Evolutionary conservation across 1,140 invertebrate species (phyloP).

Genomic region (Ladona fulva): DNA sequence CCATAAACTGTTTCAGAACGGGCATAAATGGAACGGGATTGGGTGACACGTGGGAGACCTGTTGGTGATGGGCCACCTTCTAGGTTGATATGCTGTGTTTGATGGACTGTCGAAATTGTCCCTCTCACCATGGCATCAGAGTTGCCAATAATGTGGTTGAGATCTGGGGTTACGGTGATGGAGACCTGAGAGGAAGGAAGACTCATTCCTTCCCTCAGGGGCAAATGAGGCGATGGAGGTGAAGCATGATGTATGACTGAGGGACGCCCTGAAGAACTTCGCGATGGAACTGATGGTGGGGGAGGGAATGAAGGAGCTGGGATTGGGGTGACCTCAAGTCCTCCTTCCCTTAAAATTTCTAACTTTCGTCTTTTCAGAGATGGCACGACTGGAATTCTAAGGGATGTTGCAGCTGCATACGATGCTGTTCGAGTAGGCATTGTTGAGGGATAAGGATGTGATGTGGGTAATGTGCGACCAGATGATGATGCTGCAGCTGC

Average conservation of each 20-base stretch:
- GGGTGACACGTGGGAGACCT: conserved; percentile 47
- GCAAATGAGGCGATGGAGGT: not conserved
- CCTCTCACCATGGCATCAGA: not conserved
- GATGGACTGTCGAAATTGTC: not conserved
- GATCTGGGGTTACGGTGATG: conserved; percentile 44
- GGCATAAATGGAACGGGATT: conserved; percentile 52
- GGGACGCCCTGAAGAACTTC: conserved; percentile 28
- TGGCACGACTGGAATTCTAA: conserved; percentile 22
- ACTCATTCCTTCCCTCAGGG: conserved; percentile 21
- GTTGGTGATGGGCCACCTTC: conserved; percentile 27
- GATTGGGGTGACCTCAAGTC: conserved; percentile 59
- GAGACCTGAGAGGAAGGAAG: conserved; percentile 33
- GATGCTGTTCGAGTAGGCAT: conserved; percentile 3
- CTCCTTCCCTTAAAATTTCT: conserved; percentile 61
- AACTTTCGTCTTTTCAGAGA: conserved; percentile 57
- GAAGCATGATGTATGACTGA: conserved; percentile 30
- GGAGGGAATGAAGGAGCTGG: conserved; percentile 33
- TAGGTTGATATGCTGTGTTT: not conserved
- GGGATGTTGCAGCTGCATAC: not conserved
- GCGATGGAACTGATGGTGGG: conserved; percentile 14
- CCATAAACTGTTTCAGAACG: conserved; percentile 57
- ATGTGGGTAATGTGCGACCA: not conserved
- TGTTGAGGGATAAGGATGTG: not conserved
- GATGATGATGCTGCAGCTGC: conserved; percentile 2
- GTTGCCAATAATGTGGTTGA: conserved; percentile 40